Conservation (phyloP, 2,888 invertebrate species). For the Limnephilus lunatus region DNA sequence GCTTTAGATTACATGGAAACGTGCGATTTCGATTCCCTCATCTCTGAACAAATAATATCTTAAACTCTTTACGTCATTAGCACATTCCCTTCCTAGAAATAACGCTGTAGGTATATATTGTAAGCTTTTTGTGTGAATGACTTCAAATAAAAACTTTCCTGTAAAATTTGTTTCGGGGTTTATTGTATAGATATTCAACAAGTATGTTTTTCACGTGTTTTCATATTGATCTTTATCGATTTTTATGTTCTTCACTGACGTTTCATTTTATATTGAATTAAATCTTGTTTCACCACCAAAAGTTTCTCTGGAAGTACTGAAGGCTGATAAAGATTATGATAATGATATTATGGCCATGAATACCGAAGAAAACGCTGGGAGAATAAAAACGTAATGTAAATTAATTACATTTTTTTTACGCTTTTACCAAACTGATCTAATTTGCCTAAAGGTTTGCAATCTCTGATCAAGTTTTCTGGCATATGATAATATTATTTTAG, state of each 20-base stretch:
- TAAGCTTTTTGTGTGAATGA: slow-evolving; percentile 7
- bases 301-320: neutral
- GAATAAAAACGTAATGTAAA: neutral
- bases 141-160: neutral
- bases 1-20: neutral
- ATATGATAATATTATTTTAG: neutral
- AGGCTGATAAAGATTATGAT: neutral
- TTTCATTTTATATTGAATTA: neutral
- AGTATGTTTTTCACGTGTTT: slow-evolving; percentile 19
- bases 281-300: neutral
- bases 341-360: neutral
- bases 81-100: slow-evolving; percentile 42
- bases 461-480: neutral
- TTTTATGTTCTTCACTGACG: neutral
- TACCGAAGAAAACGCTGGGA: neutral
- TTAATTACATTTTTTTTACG: neutral
- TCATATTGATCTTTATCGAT: neutral
- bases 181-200: neutral
- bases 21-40: neutral
- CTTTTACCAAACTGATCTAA: neutral
- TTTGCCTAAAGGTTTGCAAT: neutral
- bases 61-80: slow-evolving; percentile 43
- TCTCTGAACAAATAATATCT: slow-evolving; percentile 4
- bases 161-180: neutral
- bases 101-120: slow-evolving; percentile 4